Conservation (phyloP, 2,113 vertebrate genomes). For the Pagrus major region DNA sequence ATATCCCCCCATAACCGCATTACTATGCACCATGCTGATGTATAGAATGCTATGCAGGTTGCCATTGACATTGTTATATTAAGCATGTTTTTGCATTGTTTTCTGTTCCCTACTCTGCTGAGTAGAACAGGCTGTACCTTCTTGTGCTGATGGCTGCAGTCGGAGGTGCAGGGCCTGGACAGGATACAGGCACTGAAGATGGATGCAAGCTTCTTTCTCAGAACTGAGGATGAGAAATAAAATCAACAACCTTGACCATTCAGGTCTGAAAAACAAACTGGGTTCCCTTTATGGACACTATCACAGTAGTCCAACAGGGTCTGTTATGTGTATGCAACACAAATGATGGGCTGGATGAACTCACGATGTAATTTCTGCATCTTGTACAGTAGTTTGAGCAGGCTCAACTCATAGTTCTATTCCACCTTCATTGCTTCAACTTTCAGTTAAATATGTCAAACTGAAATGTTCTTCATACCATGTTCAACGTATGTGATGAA, state of each 20-base stretch:
- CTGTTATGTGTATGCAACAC: not conserved
- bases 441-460: not conserved
- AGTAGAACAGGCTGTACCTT: conserved; percentile 76
- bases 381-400: not conserved
- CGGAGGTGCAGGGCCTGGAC: conserved; percentile 84
- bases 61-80: too few relatives aligned
- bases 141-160: conserved; percentile 89
- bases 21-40: not conserved
- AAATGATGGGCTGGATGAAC: not conserved
- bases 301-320: not conserved
- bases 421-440: not conserved
- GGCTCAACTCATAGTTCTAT: not conserved
- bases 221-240: conserved; percentile 77
- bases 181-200: conserved; percentile 91
- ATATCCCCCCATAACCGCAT: not conserved
- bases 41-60: not conserved
- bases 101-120: not conserved
- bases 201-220: conserved; percentile 87
- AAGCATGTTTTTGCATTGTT: not conserved
- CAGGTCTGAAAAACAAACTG: not conserved
- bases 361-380: not conserved
- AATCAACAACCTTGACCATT: not conserved
- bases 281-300: not conserved
- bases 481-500: conserved; percentile 95
- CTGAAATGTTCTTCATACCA: conserved; percentile 74